Percentiles rank a stretch among this genome's conserved stretches.
Evolutionary conservation across 2,888 invertebrate species (phyloP).

Genomic region (Plutella xylostella): DNA sequence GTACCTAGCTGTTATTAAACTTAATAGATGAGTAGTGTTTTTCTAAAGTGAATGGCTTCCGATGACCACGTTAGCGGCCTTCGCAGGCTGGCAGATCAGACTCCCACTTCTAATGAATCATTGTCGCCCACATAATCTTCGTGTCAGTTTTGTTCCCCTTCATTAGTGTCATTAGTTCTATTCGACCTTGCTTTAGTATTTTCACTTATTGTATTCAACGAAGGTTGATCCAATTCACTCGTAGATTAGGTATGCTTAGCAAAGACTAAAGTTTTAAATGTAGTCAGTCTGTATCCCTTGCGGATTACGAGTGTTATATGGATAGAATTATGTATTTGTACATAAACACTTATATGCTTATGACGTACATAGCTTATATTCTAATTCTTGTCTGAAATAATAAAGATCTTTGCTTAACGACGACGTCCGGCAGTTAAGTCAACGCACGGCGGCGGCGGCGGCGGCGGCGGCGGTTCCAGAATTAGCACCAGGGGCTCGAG

Average conservation of each 20-base stretch:
- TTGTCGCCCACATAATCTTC: constrained; percentile 42
- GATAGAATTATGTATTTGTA: too few species aligned
- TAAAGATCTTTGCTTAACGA: constrained; percentile 36
- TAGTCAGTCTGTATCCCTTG: too few species aligned
- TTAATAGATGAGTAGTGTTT: constrained; percentile 12
- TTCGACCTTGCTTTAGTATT: constrained; percentile 2
- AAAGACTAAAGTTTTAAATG: too few species aligned
- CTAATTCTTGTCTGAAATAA: too few species aligned
- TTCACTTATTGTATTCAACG: not conserved
- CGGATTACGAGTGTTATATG: too few species aligned
- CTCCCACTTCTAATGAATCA: constrained; percentile 56
- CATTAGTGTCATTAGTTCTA: constrained; percentile 29
- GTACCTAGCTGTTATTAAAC: not conserved
- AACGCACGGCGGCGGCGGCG: constrained; percentile 50
- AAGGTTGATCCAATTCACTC: too few species aligned
- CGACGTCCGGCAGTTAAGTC: constrained; percentile 54
- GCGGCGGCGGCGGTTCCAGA: constrained; percentile 38
- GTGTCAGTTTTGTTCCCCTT: constrained; percentile 25
- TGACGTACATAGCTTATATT: too few species aligned
- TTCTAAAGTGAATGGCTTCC: constrained; percentile 27
- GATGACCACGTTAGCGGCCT: constrained; percentile 49
- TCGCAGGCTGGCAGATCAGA: constrained; percentile 32
- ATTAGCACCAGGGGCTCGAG: constrained; percentile 37
- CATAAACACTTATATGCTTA: too few species aligned
- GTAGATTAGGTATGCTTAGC: too few species aligned